phyloP scores from a whole-genome alignment of 2,888 invertebrate genomes.

The Phyllotreta striolata region DNA sequence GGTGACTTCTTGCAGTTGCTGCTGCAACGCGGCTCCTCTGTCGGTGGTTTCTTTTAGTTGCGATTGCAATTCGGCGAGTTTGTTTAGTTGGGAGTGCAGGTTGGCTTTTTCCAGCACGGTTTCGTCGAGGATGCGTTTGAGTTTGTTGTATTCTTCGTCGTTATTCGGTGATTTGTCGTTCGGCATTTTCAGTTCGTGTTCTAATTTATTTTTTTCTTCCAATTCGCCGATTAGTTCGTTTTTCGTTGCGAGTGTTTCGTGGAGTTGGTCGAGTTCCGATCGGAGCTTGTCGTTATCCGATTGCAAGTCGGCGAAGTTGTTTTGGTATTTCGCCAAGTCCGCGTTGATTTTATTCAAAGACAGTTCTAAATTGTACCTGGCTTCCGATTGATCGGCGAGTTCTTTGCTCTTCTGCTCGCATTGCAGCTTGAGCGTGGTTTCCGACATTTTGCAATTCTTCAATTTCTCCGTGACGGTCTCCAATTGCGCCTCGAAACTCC shows the following conservation, averaged over 20 bases:
- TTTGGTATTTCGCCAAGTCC: slow-evolving; percentile 41
- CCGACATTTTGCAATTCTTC: slow-evolving; percentile 58
- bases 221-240: slow-evolving; percentile 32
- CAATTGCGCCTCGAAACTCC: slow-evolving; percentile 47
- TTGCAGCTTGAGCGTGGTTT: slow-evolving; percentile 55
- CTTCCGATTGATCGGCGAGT: slow-evolving; percentile 44
- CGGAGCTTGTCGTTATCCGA: slow-evolving; percentile 42
- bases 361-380: slow-evolving; percentile 46
- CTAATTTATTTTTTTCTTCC: neutral
- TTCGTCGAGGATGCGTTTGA: slow-evolving; percentile 26
- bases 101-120: slow-evolving; percentile 29
- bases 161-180: slow-evolving; percentile 33
- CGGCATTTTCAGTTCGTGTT: neutral
- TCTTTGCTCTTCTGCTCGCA: slow-evolving; percentile 55
- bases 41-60: slow-evolving; percentile 45
- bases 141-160: slow-evolving; percentile 17
- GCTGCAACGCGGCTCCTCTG: slow-evolving; percentile 44
- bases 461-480: slow-evolving; percentile 56
- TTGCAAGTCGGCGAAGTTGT: slow-evolving; percentile 43
- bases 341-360: slow-evolving; percentile 39
- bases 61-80: slow-evolving; percentile 33
- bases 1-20: slow-evolving; percentile 57
- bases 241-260: slow-evolving; percentile 25
- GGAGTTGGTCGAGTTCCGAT: slow-evolving; percentile 37
- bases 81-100: slow-evolving; percentile 33